These are phyloP conservation scores for Dromaius novaehollandiae DNA, from an alignment of 2,113 vertebrate genomes.

Conservation along the genomic window DNA sequence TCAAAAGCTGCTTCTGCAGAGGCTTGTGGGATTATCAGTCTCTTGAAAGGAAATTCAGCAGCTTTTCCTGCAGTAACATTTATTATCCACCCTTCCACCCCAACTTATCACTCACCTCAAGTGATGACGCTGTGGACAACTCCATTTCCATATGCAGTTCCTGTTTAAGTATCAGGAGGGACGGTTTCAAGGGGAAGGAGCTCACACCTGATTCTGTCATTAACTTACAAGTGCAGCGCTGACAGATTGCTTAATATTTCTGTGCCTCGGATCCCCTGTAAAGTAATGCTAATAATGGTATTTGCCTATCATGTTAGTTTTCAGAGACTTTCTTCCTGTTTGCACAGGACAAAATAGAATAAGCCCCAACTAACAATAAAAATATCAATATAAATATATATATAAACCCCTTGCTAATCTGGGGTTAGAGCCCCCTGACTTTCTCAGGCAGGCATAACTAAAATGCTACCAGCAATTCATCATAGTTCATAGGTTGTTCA, in stretches of 20 bases:
- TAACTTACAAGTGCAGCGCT: neutral
- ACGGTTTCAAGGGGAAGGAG: neutral
- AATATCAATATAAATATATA: too few relatives aligned
- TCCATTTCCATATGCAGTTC: neutral
- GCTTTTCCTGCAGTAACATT: slow-evolving; percentile 34
- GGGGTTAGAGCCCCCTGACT: neutral
- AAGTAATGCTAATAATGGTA: neutral
- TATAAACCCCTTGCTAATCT: neutral
- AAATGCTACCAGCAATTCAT: slow-evolving; percentile 1
- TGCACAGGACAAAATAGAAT: neutral
- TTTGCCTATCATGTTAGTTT: neutral
- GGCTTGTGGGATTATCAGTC: slow-evolving; percentile 53
- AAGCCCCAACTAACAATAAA: too few relatives aligned
- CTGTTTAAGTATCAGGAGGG: neutral
- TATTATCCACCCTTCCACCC: slow-evolving; percentile 33
- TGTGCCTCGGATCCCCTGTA: neutral
- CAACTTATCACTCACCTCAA: neutral
- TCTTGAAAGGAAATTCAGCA: slow-evolving; percentile 60
- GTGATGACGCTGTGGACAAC: slow-evolving; percentile 2
- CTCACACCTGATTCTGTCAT: neutral
- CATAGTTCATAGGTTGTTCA: neutral
- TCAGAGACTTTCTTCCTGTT: neutral
- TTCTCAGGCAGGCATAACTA: neutral
- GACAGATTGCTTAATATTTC: neutral
- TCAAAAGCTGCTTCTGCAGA: slow-evolving; percentile 59